Evolutionary conservation across 1,140 invertebrate genomes (phyloP), one percentile per base, ranked within the genome.

Genomic region (Octopus sinensis): DNA sequence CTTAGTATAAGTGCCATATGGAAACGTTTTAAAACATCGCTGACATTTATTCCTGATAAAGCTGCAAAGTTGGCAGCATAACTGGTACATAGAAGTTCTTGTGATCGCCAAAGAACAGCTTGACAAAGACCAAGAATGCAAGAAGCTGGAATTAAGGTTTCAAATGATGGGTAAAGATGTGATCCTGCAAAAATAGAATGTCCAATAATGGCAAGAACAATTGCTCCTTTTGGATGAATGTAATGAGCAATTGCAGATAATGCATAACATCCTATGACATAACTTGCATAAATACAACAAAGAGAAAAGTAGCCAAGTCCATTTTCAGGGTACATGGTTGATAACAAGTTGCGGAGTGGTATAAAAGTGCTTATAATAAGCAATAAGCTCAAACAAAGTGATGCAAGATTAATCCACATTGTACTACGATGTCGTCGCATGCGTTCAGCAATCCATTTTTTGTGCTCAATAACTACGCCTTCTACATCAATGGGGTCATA

Each of bases 401-500:
- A 83, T 4, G 84, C 79, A 62, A 86, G 84, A 76, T 86, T 86
- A n/a, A 81, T 81, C 85, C 85, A 86, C 51, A 83, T 84, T 78
- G 82, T 81, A 30, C 54, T 73, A 12, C 81, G 79, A 52, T 86
- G 76, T 17, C 76, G 76, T 6, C 76, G 76, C 76, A 77, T 77
- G n/a, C 76, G 76, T 43, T 77, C 76, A 9, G 30, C 76, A 13
- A 77, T 53, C 76, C 76, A 77, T 77, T 77, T 77, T 51, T 77
- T 77, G 76, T 77, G 76, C 84, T 54, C 83, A 78, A 53, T 83
- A 84, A 53, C 52, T n/a, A 62, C 43, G 4, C 76, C 81, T 43
- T 82, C 85, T 51, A 83, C 83, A 53, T 81, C 83, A 0, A 82
- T 78, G 23, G 82, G 81, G 13, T 80, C 82, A 17, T 80, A 82